Evolutionary conservation across 2,797 vertebrate genomes (phyloP).

Genomic region (Diplodus sargus): DNA sequence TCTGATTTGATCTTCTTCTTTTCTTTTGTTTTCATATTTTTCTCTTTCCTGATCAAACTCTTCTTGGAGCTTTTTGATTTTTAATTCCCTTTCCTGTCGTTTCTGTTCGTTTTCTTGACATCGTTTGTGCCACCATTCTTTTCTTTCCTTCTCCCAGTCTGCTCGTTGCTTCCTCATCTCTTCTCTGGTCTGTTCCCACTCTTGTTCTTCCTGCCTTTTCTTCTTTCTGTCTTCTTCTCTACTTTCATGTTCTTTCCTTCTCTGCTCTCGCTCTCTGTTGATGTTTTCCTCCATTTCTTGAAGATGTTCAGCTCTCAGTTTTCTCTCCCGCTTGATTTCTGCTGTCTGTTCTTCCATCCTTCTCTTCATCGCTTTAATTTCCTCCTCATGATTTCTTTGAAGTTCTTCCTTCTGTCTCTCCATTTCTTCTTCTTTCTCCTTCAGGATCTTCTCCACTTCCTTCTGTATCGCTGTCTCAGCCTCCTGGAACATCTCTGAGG

Average conservation of each 20-base stretch:
- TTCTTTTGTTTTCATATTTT: background rate
- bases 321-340: background rate
- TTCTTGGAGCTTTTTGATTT: background rate
- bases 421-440: constrained; percentile 12
- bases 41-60: constrained; percentile 1
- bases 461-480: constrained; percentile 5
- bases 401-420: background rate
- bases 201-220: background rate
- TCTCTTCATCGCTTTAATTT: background rate
- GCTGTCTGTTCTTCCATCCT: background rate
- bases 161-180: constrained; percentile 4
- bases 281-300: background rate
- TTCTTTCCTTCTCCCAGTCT: background rate
- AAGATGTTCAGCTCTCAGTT: background rate
- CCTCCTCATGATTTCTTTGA: background rate
- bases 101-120: background rate
- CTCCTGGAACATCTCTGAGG: constrained; percentile 48
- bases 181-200: background rate
- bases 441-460: background rate
- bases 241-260: background rate
- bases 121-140: background rate
- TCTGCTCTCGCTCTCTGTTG: background rate
- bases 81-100: background rate
- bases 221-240: background rate
- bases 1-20: background rate